Evolutionary conservation across 2,888 invertebrate species (phyloP).

Genomic region (Ochropleura leucogaster): DNA sequence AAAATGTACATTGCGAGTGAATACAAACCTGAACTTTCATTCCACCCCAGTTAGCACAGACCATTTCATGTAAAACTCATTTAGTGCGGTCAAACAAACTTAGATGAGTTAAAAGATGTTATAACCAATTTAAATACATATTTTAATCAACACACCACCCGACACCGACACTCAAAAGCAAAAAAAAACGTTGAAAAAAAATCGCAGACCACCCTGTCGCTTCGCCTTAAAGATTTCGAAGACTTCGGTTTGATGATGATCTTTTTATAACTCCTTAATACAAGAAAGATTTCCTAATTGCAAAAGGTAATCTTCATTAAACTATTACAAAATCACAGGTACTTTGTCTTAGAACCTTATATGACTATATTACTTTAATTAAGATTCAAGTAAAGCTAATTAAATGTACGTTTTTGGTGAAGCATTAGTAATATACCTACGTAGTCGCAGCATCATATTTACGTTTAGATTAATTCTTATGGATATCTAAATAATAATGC

Average conservation of each 20-base stretch:
- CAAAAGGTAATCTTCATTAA: not conserved
- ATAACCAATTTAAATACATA: no score
- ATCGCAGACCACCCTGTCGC: no score
- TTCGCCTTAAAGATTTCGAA: no score
- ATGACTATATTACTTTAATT: constrained; percentile 32
- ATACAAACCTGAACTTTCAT: no score
- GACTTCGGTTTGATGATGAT: not conserved
- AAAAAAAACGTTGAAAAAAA: no score
- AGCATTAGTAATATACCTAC: not conserved
- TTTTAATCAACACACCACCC: no score
- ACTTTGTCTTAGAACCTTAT: constrained; percentile 50
- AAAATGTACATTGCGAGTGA: no score
- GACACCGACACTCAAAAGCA: no score
- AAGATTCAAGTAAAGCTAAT: constrained; percentile 31
- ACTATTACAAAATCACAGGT: constrained; percentile 53
- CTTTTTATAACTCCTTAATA: not conserved
- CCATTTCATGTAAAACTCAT: no score
- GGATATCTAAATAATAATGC: not conserved
- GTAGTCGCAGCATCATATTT: not conserved
- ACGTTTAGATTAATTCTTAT: not conserved
- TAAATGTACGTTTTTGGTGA: constrained; percentile 8
- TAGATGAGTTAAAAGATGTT: no score
- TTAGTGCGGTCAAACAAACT: no score
- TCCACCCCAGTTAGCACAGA: no score
- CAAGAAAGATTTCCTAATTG: not conserved